Evolutionary conservation across 2,888 invertebrate species (phyloP).

Genomic region (Hypomecis punctinalis): DNA sequence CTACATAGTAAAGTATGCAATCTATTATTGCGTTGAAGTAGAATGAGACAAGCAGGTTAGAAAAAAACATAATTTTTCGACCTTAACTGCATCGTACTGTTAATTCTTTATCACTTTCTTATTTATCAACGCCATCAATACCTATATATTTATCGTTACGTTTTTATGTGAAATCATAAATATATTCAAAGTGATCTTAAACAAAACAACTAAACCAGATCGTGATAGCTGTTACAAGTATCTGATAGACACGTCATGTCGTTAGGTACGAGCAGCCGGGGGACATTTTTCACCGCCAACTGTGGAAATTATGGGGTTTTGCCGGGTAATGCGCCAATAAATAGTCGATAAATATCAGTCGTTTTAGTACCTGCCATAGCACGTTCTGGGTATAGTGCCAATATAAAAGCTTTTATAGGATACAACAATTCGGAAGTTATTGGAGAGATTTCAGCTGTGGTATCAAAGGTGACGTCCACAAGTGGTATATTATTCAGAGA

Average conservation of each 20-base stretch:
- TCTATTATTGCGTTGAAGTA: too few relatives aligned
- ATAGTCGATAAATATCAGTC: slow-evolving; percentile 73
- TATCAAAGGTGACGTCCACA: too few relatives aligned
- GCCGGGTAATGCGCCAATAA: slow-evolving; percentile 76
- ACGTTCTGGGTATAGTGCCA: slow-evolving; percentile 57
- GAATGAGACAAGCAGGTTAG: neutral
- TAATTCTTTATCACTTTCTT: too few relatives aligned
- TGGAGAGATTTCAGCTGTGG: too few relatives aligned
- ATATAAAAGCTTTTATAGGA: slow-evolving; percentile 43
- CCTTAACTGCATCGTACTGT: neutral
- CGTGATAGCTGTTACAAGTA: slow-evolving; percentile 21
- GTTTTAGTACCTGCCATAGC: slow-evolving; percentile 55
- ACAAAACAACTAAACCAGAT: neutral
- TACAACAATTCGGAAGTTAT: too few relatives aligned
- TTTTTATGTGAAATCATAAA: neutral
- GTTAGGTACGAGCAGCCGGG: slow-evolving; percentile 56
- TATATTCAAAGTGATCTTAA: neutral
- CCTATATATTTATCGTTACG: too few relatives aligned
- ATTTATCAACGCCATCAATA: too few relatives aligned
- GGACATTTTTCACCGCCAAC: slow-evolving; percentile 71
- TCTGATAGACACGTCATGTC: slow-evolving; percentile 51
- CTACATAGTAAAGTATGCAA: too few relatives aligned
- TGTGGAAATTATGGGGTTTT: slow-evolving; percentile 77
- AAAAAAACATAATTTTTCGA: neutral
- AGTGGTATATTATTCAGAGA: too few relatives aligned